Evolutionary conservation across 2,113 vertebrate species (phyloP), one percentile per base, ranked within the genome.

Genomic region (Danio rerio): DNA sequence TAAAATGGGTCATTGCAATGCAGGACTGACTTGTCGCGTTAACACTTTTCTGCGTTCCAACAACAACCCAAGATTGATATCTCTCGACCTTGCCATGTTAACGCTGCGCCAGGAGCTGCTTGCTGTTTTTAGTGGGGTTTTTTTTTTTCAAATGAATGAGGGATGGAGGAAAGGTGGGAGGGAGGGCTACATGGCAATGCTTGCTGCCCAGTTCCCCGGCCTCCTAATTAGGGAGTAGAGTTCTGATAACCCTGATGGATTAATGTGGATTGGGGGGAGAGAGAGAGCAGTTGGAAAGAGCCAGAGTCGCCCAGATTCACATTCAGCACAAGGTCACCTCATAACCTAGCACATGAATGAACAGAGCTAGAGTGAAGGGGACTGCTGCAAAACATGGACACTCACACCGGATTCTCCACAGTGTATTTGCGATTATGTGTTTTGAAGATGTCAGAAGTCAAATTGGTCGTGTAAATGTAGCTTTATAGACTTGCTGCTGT

Each of bases 61-160:
- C 84, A 86, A 81, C 81, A 76, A 66, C 62, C 53, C 49, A 56
- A 84, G 89, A 90, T 89, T 81, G 82, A 74, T 87, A 88, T 90
- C 88, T 78, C 31, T 43, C 49, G 73, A 76, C 77, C 77, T 79
- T 79, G 77, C 61, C 11, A 11, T 12, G 62, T 66, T 68, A 65
- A 11, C 9, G 7, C 61, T 82, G 59, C 6, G 43, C 81, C 62
- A 77, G 31, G 13, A 43, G 49, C 50, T 47, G 8, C 7, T 9
- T 61, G 59, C 55, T 80, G 49, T 68, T 80, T 79, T 80, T 68
- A 75, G 59, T 55, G 15, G 4, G 13, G 63, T 10, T 31, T 53
- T 1, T 2, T 53, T 72, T 9, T 66, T 53, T 20, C 7, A 69
- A 76, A 76, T 56, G 59, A 76, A 47, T 59, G 53, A 56, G 68